A percentile compares a stretch with the other conserved stretches of the same genome.
Conservation (phyloP, 2,113 vertebrate genomes). For the Myiagra hebetior region DNA sequence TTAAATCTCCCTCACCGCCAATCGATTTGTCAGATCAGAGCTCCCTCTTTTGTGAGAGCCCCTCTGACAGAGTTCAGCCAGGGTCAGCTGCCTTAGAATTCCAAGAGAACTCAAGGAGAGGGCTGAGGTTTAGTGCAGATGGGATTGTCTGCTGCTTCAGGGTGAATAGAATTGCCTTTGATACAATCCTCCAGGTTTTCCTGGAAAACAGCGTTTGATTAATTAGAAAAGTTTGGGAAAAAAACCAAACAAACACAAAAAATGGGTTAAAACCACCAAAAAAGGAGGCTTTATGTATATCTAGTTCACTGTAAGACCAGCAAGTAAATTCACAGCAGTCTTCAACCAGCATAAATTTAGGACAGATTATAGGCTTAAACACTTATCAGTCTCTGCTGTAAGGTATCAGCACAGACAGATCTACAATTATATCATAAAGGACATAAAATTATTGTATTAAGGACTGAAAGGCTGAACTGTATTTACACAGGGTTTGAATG, state of each 20-base stretch:
- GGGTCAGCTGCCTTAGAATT: slow-evolving; percentile 64
- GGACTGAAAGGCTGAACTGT: not conserved
- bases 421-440: not conserved
- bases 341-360: slow-evolving; percentile 31
- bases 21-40: slow-evolving; percentile 67
- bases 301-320: slow-evolving; percentile 3
- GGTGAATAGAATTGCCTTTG: slow-evolving; percentile 21
- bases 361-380: slow-evolving; percentile 33
- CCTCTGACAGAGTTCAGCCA: slow-evolving; percentile 55
- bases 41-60: slow-evolving; percentile 32
- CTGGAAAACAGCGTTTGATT: slow-evolving; percentile 17
- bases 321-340: slow-evolving; percentile 41
- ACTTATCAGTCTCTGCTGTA: not conserved
- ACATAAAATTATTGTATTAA: not conserved
- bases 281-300: not conserved
- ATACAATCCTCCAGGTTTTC: not conserved
- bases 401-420: slow-evolving; percentile 12
- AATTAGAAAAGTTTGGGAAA: slow-evolving; percentile 37
- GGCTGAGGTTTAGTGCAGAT: slow-evolving; percentile 15
- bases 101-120: slow-evolving; percentile 35
- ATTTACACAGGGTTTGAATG: not conserved
- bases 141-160: slow-evolving; percentile 11
- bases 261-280: not conserved
- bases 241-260: not conserved
- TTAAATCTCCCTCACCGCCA: slow-evolving; percentile 39